These are phyloP conservation scores for Hypercompe scribonia DNA, from an alignment of 2,888 invertebrate genomes.

Conservation along the genomic window DNA sequence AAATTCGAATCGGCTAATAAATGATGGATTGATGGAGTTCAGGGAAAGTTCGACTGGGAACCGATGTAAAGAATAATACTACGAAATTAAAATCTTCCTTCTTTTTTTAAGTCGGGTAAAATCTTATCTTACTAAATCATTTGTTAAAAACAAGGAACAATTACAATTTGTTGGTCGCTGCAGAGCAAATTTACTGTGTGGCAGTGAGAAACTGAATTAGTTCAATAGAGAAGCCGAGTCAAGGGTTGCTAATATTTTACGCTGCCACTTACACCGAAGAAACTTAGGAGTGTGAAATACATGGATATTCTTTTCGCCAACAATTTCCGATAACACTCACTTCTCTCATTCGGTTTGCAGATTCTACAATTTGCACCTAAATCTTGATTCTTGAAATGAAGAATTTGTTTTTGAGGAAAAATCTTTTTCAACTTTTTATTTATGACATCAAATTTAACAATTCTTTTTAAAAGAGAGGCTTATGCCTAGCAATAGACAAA, in stretches of 20 bases:
- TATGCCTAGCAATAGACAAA: no score
- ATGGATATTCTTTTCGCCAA: conserved; percentile 10
- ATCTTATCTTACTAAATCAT: not conserved
- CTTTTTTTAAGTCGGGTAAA: not conserved
- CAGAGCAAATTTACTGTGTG: conserved; percentile 25
- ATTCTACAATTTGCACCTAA: not conserved
- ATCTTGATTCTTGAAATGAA: no score
- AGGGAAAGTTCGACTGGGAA: no score
- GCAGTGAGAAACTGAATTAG: conserved; percentile 48
- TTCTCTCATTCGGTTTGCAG: not conserved
- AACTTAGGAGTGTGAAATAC: conserved; percentile 2
- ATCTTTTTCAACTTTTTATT: no score
- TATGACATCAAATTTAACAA: no score
- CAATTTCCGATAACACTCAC: not conserved
- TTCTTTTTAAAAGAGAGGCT: no score
- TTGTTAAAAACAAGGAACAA: conserved; percentile 25
- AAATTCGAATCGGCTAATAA: no score
- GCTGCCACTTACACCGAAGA: conserved; percentile 25
- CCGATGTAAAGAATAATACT: not conserved
- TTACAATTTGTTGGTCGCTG: conserved; percentile 44
- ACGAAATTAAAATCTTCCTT: not conserved
- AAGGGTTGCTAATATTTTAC: conserved; percentile 54
- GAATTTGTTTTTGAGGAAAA: no score
- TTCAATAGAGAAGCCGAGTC: conserved; percentile 41
- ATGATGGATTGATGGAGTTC: no score